These are phyloP conservation scores for Matsumyia berberina DNA, from an alignment of 2,888 invertebrate genomes.

Conservation along the genomic window DNA sequence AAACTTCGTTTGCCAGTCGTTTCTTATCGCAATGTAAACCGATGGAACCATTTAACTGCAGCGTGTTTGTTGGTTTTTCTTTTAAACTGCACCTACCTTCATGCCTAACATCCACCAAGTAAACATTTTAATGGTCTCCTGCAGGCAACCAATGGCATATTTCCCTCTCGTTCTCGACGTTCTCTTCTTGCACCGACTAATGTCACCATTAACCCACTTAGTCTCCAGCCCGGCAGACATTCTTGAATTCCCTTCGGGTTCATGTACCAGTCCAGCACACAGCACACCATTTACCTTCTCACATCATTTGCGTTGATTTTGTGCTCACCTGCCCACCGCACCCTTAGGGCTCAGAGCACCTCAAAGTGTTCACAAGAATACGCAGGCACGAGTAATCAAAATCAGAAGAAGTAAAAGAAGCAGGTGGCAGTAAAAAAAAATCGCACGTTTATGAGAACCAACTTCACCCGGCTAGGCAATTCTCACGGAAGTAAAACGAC, in stretches of 20 bases:
- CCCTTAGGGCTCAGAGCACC: neutral
- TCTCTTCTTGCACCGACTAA: neutral
- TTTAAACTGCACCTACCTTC: too few relatives aligned
- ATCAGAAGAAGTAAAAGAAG: constrained; percentile 19
- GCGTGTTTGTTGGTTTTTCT: too few relatives aligned
- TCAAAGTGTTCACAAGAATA: constrained; percentile 17
- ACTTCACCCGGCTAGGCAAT: constrained; percentile 36
- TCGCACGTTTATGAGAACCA: constrained; percentile 63
- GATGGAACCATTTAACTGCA: too few relatives aligned
- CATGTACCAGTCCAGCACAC: constrained; percentile 17
- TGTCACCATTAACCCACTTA: constrained; percentile 50
- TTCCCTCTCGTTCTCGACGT: too few relatives aligned
- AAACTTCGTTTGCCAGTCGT: too few relatives aligned
- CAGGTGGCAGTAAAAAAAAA: constrained; percentile 15
- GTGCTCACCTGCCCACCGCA: neutral
- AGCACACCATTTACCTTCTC: constrained; percentile 14
- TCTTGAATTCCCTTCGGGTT: neutral
- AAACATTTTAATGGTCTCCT: neutral
- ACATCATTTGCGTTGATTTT: constrained; percentile 4
- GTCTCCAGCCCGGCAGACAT: neutral
- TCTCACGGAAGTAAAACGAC: constrained; percentile 74
- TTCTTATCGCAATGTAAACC: too few relatives aligned
- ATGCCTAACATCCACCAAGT: neutral
- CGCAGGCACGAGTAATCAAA: constrained; percentile 23
- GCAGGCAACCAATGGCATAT: neutral